phyloP scores from a whole-genome alignment of 2,797 vertebrate species.

The Schizopygopsis malacanthus region DNA sequence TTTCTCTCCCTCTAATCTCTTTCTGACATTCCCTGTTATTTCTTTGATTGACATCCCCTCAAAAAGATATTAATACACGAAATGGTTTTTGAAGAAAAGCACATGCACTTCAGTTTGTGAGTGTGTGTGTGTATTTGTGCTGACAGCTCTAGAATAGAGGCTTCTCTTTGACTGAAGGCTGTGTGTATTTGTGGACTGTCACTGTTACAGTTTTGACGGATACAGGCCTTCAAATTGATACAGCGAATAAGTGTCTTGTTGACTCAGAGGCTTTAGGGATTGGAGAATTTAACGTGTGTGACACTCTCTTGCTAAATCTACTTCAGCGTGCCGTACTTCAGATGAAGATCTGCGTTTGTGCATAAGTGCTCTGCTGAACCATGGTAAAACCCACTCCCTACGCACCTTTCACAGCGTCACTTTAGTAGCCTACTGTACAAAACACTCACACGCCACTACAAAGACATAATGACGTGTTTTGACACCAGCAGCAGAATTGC shows the following conservation, averaged over 20 bases:
- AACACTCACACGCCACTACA: neutral
- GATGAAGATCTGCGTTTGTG: constrained; percentile 5
- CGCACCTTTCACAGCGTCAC: neutral
- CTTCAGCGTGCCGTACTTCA: constrained; percentile 14
- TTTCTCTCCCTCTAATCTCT: constrained; percentile 13
- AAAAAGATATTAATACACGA: constrained; percentile 34
- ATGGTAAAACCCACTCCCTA: constrained; percentile 12
- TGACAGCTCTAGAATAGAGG: constrained; percentile 29
- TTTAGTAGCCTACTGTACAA: constrained; percentile 6
- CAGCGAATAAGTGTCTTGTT: constrained; percentile 43
- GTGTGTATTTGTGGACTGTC: constrained; percentile 15
- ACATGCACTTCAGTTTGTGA: neutral
- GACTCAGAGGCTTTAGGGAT: constrained; percentile 43
- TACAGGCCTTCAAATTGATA: constrained; percentile 39
- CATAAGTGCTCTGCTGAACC: constrained; percentile 9
- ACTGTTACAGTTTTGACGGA: constrained; percentile 26
- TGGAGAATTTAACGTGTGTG: constrained; percentile 32
- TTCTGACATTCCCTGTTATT: constrained; percentile 40
- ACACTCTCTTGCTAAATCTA: constrained; percentile 13
- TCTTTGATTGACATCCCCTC: constrained; percentile 26
- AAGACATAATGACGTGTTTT: constrained; percentile 3
- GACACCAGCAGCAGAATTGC: constrained; percentile 7
- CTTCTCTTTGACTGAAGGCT: constrained; percentile 34
- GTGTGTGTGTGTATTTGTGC: constrained; percentile 26
- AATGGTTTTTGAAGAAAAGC: constrained; percentile 32